Evolutionary conservation across 2,888 invertebrate genomes (phyloP), one percentile per base, ranked within the genome.

Genomic region (Chamaedrilus cognettii): DNA sequence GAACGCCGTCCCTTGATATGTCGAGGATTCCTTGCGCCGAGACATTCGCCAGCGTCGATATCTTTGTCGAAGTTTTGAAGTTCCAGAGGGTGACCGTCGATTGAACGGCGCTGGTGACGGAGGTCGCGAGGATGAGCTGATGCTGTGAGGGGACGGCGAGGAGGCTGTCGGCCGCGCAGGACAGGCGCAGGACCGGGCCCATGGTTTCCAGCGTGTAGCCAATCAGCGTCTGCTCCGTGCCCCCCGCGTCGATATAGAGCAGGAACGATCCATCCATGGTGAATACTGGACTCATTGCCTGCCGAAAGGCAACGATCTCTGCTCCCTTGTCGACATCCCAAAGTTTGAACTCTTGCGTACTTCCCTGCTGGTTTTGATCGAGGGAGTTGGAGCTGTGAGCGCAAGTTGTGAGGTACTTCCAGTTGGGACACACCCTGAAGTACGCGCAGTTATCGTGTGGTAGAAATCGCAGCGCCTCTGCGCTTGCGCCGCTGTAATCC

Each of bases 271-370:
- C 52, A 50, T 72, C 69, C 15, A 58, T 51, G 4, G 68, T 66
- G 67, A 74, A 74, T 26, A 73, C 58, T 3, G 74, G 72, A 60
- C 66, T 55, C 34, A 32, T 35, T 5, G 64, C 65, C 26, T 69
- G 34, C 1, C 31, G 33, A 30, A 74, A 59, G 15, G 33, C 28
- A 7, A 67, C 51, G 11, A 71, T 50, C 32, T 69, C 62, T 5
- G 23, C 34, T 30, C 51, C 62, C 7, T 15, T 51, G 32, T 15
- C 26, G 23, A 50, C 26, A 55, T 62, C 33, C 51, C 60, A 60
- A 15, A 60, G 42, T 34, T n/a, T 62, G 50, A 66, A 50, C n/a
- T 66, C 32, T 50, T 42, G 42, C n/a, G n/a, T n/a, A n/a, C n/a
- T n/a, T n/a, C n/a, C n/a, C n/a, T n/a, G n/a, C n/a, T n/a, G n/a